These are phyloP conservation scores for Microplitis deprimator DNA, from an alignment of 2,888 invertebrate species.

Conservation along the genomic window DNA sequence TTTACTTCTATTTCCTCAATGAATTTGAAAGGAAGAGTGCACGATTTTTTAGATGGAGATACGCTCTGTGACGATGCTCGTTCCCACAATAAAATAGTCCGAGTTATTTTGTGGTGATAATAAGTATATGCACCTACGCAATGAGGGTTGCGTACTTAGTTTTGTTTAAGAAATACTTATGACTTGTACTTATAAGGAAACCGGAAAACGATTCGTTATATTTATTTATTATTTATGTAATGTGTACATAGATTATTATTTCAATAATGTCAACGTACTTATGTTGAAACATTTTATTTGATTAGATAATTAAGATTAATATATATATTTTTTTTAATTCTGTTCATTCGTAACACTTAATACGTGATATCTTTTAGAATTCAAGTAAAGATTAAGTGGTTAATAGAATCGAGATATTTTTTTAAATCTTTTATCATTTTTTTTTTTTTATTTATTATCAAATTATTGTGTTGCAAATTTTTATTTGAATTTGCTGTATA, in stretches of 20 bases:
- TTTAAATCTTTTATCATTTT: neutral
- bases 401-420: neutral
- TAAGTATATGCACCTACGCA: constrained; percentile 33
- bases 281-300: neutral
- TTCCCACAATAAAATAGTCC: constrained; percentile 53
- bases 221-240: constrained; percentile 3
- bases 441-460: neutral
- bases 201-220: neutral
- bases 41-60: constrained; percentile 51
- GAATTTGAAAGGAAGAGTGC: constrained; percentile 11
- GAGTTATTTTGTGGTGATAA: constrained; percentile 47
- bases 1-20: constrained; percentile 14
- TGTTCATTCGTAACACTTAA: constrained; percentile 65
- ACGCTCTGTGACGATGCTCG: constrained; percentile 55
- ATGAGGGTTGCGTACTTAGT: constrained; percentile 26
- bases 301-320: constrained; percentile 73
- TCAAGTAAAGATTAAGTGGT: constrained; percentile 34
- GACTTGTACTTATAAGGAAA: neutral
- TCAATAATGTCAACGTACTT: neutral
- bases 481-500: neutral
- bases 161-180: neutral
- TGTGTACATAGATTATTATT: neutral
- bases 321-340: constrained; percentile 55
- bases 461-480: neutral
- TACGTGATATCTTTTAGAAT: constrained; percentile 65